A percentile compares a stretch with the other conserved stretches of the same genome.
phyloP scores from a whole-genome alignment of 1,140 invertebrate species.

The Pomacea maculata region DNA sequence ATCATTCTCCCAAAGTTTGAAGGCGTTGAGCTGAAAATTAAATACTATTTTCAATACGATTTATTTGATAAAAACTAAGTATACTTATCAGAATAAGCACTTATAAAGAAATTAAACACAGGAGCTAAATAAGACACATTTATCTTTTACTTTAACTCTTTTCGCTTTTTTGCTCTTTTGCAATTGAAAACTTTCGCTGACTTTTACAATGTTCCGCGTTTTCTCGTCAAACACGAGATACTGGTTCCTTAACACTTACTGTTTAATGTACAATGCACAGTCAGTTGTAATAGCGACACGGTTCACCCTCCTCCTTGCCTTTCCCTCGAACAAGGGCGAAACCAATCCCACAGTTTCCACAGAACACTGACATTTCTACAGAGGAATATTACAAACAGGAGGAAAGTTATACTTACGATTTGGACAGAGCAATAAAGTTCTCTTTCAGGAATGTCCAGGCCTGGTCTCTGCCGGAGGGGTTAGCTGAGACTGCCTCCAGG shows the following conservation, averaged over 20 bases:
- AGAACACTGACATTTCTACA: not conserved
- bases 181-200: no score
- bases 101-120: not conserved
- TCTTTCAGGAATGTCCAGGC: slow-evolving; percentile 82
- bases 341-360: not conserved
- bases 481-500: slow-evolving; percentile 74
- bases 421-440: slow-evolving; percentile 76
- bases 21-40: not conserved
- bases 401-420: slow-evolving; percentile 39
- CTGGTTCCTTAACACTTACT: no score
- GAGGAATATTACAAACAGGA: no score
- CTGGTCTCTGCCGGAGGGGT: slow-evolving; percentile 76
- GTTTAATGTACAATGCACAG: no score
- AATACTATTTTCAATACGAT: not conserved
- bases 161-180: not conserved
- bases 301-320: no score
- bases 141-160: not conserved
- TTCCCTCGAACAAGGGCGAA: no score
- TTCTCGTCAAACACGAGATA: no score
- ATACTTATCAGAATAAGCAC: not conserved
- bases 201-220: no score
- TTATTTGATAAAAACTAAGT: not conserved
- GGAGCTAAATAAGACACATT: no score
- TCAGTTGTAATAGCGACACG: no score
- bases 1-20: slow-evolving; percentile 5